phyloP scores from a whole-genome alignment of 1,140 invertebrate species.

The Caerostris darwini region DNA sequence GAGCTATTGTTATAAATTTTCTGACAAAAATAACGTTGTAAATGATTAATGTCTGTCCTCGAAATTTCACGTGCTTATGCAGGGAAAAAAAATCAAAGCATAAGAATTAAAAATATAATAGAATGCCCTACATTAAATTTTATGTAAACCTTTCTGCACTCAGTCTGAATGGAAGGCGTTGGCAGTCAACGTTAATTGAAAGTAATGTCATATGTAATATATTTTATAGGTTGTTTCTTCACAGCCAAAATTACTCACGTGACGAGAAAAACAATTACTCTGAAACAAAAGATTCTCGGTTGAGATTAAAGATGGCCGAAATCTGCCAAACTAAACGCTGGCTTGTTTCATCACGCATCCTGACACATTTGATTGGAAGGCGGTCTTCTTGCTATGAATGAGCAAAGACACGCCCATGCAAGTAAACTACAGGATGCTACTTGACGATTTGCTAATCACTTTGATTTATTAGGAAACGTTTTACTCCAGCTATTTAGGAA shows the following conservation, averaged over 20 bases:
- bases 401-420: conserved; percentile 21
- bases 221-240: background rate
- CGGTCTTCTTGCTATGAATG: background rate
- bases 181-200: conserved; percentile 7
- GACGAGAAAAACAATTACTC: conserved; percentile 59
- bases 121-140: background rate
- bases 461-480: background rate
- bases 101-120: no score
- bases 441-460: conserved; percentile 39
- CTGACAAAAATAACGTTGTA: no score
- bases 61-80: no score
- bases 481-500: background rate
- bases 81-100: no score
- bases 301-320: background rate
- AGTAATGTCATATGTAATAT: background rate
- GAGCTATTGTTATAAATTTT: no score
- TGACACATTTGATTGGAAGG: conserved; percentile 39
- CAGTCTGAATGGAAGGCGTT: background rate
- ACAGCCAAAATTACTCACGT: background rate
- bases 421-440: conserved; percentile 23
- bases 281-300: conserved; percentile 39
- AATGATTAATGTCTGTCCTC: no score
- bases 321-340: background rate
- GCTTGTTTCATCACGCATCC: background rate
- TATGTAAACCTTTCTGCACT: background rate